phyloP scores from a whole-genome alignment of 2,888 invertebrate species.

The Cacoxenus indagator region DNA sequence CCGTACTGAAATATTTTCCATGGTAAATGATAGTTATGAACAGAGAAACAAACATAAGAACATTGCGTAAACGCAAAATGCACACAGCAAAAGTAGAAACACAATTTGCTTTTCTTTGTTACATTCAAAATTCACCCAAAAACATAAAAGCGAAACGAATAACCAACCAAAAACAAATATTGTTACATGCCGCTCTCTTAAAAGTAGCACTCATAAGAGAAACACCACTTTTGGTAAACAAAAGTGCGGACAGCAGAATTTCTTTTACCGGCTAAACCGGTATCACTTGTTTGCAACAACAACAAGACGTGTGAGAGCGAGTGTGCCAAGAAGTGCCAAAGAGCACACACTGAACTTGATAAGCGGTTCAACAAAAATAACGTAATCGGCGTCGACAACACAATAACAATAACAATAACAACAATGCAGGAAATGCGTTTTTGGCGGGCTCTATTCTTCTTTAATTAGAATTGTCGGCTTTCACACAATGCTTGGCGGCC shows the following conservation, averaged over 20 bases:
- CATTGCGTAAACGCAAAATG: too few species aligned
- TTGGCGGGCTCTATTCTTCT: neutral
- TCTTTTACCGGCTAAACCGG: constrained; percentile 25
- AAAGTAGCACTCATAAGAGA: neutral
- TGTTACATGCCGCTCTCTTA: too few species aligned
- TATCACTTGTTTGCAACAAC: constrained; percentile 22
- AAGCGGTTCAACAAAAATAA: neutral
- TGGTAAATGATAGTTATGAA: too few species aligned
- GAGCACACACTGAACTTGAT: neutral
- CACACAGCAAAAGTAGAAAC: too few species aligned
- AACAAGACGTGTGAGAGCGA: neutral
- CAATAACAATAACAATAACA: neutral
- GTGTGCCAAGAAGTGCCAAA: neutral
- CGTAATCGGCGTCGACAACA: neutral
- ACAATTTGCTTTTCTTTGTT: too few species aligned
- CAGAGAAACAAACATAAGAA: too few species aligned
- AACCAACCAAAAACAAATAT: too few species aligned
- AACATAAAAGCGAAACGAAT: too few species aligned
- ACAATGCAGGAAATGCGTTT: neutral
- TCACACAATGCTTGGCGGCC: too few species aligned
- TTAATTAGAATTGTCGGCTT: neutral
- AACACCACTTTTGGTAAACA: neutral
- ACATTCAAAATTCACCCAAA: too few species aligned
- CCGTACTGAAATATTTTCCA: too few species aligned
- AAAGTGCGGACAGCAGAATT: neutral